Base-by-base conservation (phyloP, 2,797 vertebrate genomes). In the Amniataba percoides region DNA sequence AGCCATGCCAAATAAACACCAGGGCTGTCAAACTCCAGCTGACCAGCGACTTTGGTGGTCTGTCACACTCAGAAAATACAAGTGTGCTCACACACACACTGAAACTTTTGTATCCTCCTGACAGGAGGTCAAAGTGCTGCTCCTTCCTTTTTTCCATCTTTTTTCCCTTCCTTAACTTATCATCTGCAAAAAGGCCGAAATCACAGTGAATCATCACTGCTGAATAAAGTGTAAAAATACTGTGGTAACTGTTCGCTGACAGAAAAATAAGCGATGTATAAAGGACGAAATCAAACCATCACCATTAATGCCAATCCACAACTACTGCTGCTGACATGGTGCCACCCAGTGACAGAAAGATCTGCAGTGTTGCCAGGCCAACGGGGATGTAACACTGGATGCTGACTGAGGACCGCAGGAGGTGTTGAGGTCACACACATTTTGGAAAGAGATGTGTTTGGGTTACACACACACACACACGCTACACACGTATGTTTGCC, bases 341-440 rank as follows among this genome's bases (percentile, higher is more conserved):
- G 62, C 80, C 79, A 74, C 55, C 27, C 53, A 73, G 23, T 59
- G 71, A 87, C 55, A 73, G 86, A 93, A 93, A 94, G 92, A 94
- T 86, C 74, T 88, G 88, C 79, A 31, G 66, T 1, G 89, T 92
- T 88, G 77, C 88, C 87, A 64, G 46, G 89, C 77, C 81, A 74
- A 94, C 87, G 10, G 53, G 81, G 85, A 81, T 80, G 77, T 89
- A 94, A 90, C 90, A 93, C 88, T 92, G 81, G 87, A 88, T 78
- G 62, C 81, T 65, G 84, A 68, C 78, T 16, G 65, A 72, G 85
- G 74, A 81, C 72, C 16, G 48, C 60, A 71, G 79, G 81, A 78
- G 82, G 82, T 84, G 67, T 66, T 51, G 58, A 60, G 76, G 67
- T 84, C 46, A 61, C 36, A 55, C 58, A 71, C 48, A 19, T 68